phyloP scores from a whole-genome alignment of 2,113 vertebrate species.

The Scomber japonicus region DNA sequence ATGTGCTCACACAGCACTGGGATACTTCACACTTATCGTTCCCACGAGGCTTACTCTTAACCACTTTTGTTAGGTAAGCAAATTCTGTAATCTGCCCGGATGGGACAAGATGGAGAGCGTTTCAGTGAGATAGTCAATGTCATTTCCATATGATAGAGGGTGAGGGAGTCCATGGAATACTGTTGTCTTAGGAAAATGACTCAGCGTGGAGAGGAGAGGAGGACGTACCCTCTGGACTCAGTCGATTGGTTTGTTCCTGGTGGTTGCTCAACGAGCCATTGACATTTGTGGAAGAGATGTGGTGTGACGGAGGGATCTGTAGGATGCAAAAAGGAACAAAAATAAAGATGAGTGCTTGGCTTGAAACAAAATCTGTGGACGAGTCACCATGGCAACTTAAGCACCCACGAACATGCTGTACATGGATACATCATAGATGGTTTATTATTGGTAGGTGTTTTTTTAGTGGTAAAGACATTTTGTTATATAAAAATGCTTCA shows the following conservation, averaged over 20 bases:
- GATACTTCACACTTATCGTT: conserved; percentile 7
- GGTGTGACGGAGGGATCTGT: conserved; percentile 86
- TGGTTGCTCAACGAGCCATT: conserved; percentile 84
- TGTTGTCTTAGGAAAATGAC: not conserved
- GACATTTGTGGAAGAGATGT: conserved; percentile 87
- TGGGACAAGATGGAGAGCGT: not conserved
- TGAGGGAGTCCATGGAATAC: not conserved
- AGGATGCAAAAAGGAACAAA: conserved; percentile 45
- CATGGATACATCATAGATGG: not conserved
- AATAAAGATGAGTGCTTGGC: not conserved
- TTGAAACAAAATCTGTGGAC: conserved; percentile 4
- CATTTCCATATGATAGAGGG: not conserved
- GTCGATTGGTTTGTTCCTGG: conserved; percentile 83
- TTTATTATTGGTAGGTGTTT: not conserved
- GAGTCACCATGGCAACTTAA: conserved; percentile 39
- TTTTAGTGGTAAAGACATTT: too few species aligned
- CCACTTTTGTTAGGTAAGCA: conserved; percentile 15
- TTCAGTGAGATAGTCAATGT: conserved; percentile 1
- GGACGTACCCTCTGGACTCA: conserved; percentile 91
- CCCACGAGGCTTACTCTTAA: not conserved
- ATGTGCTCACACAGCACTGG: conserved; percentile 22
- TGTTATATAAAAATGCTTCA: not conserved
- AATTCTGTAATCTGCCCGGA: conserved; percentile 11
- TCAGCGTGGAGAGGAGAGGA: not conserved
- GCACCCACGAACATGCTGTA: not conserved